A percentile compares a stretch with the other conserved stretches of the same genome.
Conservation (phyloP, 2,797 vertebrate species). For the Emys orbicularis region DNA sequence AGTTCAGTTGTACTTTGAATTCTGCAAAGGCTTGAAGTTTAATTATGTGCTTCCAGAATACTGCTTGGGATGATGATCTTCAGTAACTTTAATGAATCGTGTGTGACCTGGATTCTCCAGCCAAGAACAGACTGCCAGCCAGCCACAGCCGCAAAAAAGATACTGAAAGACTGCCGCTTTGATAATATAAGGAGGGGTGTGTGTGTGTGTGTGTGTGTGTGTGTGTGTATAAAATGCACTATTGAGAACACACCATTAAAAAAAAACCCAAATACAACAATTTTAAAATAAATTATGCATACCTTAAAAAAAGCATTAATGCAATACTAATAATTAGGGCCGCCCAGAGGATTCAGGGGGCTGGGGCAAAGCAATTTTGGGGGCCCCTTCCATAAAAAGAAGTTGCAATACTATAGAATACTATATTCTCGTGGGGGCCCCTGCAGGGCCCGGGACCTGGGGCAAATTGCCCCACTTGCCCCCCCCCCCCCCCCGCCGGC, state of each 20-base stretch:
- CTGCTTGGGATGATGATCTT: slow-evolving; percentile 8
- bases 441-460: no score
- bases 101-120: slow-evolving; percentile 54
- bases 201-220: rapidly evolving
- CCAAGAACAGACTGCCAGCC: background rate
- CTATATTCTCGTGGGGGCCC: no score
- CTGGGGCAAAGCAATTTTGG: no score
- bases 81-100: slow-evolving; percentile 26
- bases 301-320: background rate
- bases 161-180: background rate
- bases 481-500: no score
- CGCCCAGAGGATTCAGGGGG: no score
- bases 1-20: background rate
- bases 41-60: slow-evolving; percentile 6
- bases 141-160: background rate
- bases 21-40: background rate
- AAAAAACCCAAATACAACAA: background rate
- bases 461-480: no score
- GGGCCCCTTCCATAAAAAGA: no score
- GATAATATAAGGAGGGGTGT: background rate
- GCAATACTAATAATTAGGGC: background rate
- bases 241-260: rapidly evolving
- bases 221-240: rapidly evolving
- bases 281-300: rapidly evolving
- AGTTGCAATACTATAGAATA: no score